phyloP scores from a whole-genome alignment of 1,140 invertebrate species.

The Platorchestia sp. region DNA sequence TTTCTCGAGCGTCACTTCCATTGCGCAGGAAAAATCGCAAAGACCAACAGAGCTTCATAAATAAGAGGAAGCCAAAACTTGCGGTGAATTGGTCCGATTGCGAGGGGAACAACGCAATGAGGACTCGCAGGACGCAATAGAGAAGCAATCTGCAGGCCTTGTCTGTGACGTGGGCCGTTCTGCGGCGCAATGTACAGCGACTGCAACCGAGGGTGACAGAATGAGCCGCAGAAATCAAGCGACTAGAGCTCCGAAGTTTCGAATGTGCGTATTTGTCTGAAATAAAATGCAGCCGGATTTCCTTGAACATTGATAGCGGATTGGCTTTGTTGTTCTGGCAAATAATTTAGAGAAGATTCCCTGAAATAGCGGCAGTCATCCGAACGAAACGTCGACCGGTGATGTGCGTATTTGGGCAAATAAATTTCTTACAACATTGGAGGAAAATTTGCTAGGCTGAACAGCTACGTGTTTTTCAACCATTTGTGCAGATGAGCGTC shows the following conservation, averaged over 20 bases:
- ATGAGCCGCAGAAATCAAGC: not conserved
- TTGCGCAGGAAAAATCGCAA: slow-evolving; percentile 17
- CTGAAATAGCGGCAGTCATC: not conserved
- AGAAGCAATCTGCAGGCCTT: not conserved
- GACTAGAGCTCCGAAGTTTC: not conserved
- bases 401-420: not conserved
- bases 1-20: slow-evolving; percentile 18
- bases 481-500: not conserved
- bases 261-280: not conserved
- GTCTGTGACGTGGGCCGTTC: not conserved
- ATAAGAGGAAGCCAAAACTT: not conserved
- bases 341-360: not conserved
- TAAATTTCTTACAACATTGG: not conserved
- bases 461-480: not conserved
- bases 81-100: not conserved
- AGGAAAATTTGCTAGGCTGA: not conserved
- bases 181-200: not conserved
- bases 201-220: not conserved
- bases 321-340: not conserved
- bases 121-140: not conserved
- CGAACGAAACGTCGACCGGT: not conserved
- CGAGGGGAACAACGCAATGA: not conserved
- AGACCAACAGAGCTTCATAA: slow-evolving; percentile 25
- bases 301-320: not conserved
- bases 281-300: not conserved